Conservation (phyloP, 30 jellyfish, hydroid and myxozoan genomes). For the Mastigias papua region DNA sequence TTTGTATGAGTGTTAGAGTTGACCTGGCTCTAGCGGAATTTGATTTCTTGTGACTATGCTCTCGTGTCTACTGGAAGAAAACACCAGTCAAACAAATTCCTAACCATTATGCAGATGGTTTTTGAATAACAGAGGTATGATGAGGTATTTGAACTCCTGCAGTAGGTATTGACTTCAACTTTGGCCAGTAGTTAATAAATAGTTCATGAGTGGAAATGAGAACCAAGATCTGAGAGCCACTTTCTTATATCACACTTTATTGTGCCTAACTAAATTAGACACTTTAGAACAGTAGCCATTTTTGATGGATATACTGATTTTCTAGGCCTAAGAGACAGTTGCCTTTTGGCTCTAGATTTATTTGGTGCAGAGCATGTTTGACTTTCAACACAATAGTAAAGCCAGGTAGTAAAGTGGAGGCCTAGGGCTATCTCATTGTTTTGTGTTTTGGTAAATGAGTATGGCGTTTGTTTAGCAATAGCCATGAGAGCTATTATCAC, state of each 20-base stretch:
- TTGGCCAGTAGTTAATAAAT: neutral
- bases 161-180: too few relatives aligned
- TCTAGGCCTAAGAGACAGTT: neutral
- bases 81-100: neutral
- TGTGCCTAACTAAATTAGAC: neutral
- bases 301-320: neutral
- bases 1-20: too few relatives aligned
- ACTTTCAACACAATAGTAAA: too few relatives aligned
- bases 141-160: neutral
- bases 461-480: neutral
- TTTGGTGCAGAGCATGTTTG: neutral
- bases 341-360: neutral
- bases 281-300: neutral
- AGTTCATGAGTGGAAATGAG: neutral
- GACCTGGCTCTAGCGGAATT: too few relatives aligned
- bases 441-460: neutral
- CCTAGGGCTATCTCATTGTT: neutral
- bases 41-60: too few relatives aligned
- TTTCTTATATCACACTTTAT: neutral
- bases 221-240: neutral
- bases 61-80: too few relatives aligned
- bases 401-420: neutral
- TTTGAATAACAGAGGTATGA: neutral
- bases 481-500: neutral
- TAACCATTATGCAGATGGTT: constrained; percentile 1